These are phyloP conservation scores for Agonopterix alstromeriana DNA, from an alignment of 2,888 invertebrate genomes.

Conservation along the genomic window DNA sequence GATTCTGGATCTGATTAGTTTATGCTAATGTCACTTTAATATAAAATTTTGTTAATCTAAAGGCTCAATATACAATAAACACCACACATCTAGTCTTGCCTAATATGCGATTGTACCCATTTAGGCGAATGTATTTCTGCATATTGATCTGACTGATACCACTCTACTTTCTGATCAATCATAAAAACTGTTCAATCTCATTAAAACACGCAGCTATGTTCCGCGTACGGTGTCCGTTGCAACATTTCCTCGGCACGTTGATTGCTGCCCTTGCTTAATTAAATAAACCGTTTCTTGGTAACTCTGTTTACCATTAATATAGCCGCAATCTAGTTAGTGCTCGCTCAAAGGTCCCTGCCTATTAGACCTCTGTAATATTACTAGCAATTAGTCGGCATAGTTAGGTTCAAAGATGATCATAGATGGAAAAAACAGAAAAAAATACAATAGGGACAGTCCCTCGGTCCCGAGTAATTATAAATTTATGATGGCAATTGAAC, in stretches of 20 bases:
- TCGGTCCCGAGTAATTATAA: no score
- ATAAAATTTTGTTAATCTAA: no score
- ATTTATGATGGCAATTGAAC: no score
- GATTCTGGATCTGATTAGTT: background rate
- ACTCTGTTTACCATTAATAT: conserved; percentile 8
- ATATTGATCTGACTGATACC: no score
- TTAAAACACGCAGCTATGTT: conserved; percentile 10
- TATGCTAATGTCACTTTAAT: conserved; percentile 1
- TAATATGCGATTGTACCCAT: no score
- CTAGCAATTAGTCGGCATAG: conserved; percentile 1
- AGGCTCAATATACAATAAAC: no score
- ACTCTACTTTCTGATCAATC: background rate
- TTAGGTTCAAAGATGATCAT: background rate
- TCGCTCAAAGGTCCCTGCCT: conserved; percentile 4
- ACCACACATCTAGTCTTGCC: no score
- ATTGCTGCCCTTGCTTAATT: conserved; percentile 58
- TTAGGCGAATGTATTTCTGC: no score
- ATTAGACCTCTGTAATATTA: conserved; percentile 2
- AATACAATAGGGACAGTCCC: no score
- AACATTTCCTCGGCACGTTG: conserved; percentile 37
- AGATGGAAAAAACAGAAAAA: no score
- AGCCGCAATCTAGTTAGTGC: conserved; percentile 2
- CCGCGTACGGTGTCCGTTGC: conserved; percentile 19
- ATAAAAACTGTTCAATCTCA: conserved; percentile 1
- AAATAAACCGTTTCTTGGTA: conserved; percentile 57